phyloP scores from a whole-genome alignment of 2,888 invertebrate genomes.

The Mantis religiosa region DNA sequence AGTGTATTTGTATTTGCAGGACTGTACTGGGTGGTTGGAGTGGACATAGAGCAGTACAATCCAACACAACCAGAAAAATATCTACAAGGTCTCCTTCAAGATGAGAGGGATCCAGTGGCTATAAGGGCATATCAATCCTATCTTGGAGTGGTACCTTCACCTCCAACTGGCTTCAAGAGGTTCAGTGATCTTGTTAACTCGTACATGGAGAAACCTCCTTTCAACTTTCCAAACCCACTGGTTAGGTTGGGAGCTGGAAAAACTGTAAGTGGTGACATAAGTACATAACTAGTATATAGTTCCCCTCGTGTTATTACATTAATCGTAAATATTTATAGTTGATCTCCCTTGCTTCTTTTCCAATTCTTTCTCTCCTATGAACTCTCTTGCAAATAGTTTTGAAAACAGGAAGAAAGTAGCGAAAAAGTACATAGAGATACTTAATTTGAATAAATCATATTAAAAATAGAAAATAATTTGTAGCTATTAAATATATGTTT shows the following conservation, averaged over 20 bases:
- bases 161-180: conserved; percentile 63
- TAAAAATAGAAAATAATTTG: too few species aligned
- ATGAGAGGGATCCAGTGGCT: conserved; percentile 55
- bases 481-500: too few species aligned
- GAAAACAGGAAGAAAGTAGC: too few species aligned
- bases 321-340: too few species aligned
- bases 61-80: conserved; percentile 72
- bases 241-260: conserved; percentile 67
- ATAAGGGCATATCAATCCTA: conserved; percentile 75
- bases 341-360: too few species aligned
- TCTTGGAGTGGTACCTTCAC: conserved; percentile 73
- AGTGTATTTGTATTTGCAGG: conserved; percentile 49
- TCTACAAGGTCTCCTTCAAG: conserved; percentile 68
- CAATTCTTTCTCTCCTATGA: too few species aligned
- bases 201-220: conserved; percentile 80
- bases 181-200: conserved; percentile 75
- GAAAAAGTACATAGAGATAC: too few species aligned
- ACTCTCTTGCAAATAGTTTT: too few species aligned
- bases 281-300: too few species aligned
- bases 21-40: conserved; percentile 91
- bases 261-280: conserved; percentile 51
- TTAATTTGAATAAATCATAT: too few species aligned
- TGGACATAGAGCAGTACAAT: conserved; percentile 86
- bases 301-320: too few species aligned
- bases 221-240: conserved; percentile 80